These are phyloP conservation scores for Cydia strobilella DNA, from an alignment of 1,140 invertebrate genomes.

Conservation along the genomic window DNA sequence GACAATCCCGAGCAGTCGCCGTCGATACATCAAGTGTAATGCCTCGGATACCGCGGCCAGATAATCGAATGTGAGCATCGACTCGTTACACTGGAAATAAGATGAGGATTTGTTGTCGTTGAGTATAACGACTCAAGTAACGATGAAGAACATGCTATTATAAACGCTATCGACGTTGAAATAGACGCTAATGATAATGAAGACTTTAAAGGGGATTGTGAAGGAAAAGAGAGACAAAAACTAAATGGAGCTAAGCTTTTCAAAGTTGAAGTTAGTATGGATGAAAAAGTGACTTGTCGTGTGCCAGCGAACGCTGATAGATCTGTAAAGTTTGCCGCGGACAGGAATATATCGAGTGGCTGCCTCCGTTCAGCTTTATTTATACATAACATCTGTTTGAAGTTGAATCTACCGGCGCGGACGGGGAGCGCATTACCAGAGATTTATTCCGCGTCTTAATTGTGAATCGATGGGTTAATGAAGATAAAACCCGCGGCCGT, in stretches of 20 bases:
- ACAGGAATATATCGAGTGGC: conserved; percentile 79
- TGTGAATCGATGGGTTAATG: conserved; percentile 80
- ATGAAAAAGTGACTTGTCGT: conserved; percentile 52
- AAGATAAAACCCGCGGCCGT: conserved; percentile 79
- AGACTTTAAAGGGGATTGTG: background rate
- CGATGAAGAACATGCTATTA: conserved; percentile 46
- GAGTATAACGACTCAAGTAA: conserved; percentile 54
- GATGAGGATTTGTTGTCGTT: conserved; percentile 62
- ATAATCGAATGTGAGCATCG: conserved; percentile 79
- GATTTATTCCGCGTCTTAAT: conserved; percentile 80
- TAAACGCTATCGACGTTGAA: conserved; percentile 45
- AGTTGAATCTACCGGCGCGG: conserved; percentile 76
- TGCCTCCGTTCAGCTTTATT: conserved; percentile 79
- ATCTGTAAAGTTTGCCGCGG: conserved; percentile 79
- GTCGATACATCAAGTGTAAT: conserved; percentile 78
- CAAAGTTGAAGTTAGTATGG: conserved; percentile 60
- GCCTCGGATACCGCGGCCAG: conserved; percentile 77
- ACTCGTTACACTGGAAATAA: conserved; percentile 78
- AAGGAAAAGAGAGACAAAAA: background rate
- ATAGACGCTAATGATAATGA: background rate
- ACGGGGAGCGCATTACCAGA: conserved; percentile 76
- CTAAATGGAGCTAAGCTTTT: conserved; percentile 28
- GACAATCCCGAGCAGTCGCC: conserved; percentile 76
- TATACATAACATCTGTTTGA: conserved; percentile 80
- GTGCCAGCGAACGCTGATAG: conserved; percentile 64